A percentile compares a stretch with the other conserved stretches of the same genome.
phyloP scores from a whole-genome alignment of 2,888 invertebrate species.

The Nasonia oneida region DNA sequence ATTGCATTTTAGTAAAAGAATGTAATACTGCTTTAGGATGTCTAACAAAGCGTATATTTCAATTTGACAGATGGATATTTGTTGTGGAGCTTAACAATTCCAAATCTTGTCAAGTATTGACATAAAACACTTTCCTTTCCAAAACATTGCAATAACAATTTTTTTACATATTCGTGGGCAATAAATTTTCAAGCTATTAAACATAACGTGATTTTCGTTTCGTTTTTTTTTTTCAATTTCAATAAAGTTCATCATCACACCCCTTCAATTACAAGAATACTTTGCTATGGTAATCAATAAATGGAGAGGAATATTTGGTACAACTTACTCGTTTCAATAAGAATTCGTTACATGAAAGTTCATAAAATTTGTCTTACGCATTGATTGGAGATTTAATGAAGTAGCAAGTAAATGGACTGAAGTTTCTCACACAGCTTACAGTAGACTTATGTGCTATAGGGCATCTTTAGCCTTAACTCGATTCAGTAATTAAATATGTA shows the following conservation, averaged over 20 bases:
- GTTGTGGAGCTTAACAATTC: slow-evolving; percentile 69
- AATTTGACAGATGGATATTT: slow-evolving; percentile 68
- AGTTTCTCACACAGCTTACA: slow-evolving; percentile 69
- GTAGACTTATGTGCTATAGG: slow-evolving; percentile 70
- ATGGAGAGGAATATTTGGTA: slow-evolving; percentile 48
- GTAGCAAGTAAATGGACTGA: slow-evolving; percentile 70
- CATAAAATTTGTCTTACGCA: slow-evolving; percentile 42
- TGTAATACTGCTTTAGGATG: slow-evolving; percentile 58
- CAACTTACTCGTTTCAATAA: slow-evolving; percentile 44
- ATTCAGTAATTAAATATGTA: slow-evolving; percentile 72
- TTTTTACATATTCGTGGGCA: slow-evolving; percentile 37
- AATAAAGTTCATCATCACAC: slow-evolving; percentile 40
- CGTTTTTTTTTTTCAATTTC: slow-evolving; percentile 30
- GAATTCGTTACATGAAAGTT: slow-evolving; percentile 51
- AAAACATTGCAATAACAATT: slow-evolving; percentile 49
- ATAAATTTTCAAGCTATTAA: slow-evolving; percentile 56
- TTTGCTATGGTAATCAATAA: slow-evolving; percentile 47
- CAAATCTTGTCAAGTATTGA: slow-evolving; percentile 61
- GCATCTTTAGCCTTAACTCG: slow-evolving; percentile 69
- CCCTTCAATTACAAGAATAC: slow-evolving; percentile 52
- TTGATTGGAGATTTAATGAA: slow-evolving; percentile 65
- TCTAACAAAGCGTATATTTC: slow-evolving; percentile 75
- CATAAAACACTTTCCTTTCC: slow-evolving; percentile 47
- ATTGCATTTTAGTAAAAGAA: slow-evolving; percentile 54
- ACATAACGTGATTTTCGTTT: slow-evolving; percentile 53